Evolutionary conservation across 2,797 vertebrate species (phyloP).

Genomic region (Orestias chungarensis): DNA sequence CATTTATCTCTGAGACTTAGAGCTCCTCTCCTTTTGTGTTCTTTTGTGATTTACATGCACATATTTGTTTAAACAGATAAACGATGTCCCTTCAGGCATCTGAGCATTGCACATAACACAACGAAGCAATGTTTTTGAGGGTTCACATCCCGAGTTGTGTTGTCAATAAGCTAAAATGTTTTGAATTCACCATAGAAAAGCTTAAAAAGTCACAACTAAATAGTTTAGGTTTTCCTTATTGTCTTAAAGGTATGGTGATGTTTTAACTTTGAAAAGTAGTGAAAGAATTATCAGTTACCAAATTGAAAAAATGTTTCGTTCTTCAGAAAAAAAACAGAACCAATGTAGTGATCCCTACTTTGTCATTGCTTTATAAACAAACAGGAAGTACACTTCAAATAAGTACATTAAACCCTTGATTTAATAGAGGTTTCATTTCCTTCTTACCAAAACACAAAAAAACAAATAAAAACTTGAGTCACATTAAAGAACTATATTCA

Average conservation of each 20-base stretch:
- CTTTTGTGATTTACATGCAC: background rate
- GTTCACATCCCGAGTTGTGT: background rate
- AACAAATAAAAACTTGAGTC: background rate
- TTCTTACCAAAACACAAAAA: background rate
- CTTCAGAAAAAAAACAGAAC: background rate
- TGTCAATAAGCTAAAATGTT: background rate
- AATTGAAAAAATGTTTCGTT: background rate
- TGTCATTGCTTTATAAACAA: background rate
- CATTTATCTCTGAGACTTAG: background rate
- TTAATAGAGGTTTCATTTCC: background rate
- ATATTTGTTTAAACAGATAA: background rate
- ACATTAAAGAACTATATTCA: background rate
- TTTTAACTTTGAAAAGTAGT: background rate
- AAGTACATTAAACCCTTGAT: background rate
- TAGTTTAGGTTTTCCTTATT: background rate
- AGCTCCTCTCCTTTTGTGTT: background rate
- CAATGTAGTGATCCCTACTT: background rate
- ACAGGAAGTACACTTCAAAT: background rate
- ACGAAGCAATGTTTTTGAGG: background rate
- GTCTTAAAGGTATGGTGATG: background rate
- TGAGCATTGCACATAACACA: no score
- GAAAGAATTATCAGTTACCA: background rate
- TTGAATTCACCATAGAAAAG: background rate
- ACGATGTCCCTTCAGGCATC: background rate
- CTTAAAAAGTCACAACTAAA: background rate